Percentiles rank a stretch among this genome's conserved stretches.
Evolutionary conservation across 2,888 invertebrate species (phyloP).

Genomic region (Linyphia triangularis): DNA sequence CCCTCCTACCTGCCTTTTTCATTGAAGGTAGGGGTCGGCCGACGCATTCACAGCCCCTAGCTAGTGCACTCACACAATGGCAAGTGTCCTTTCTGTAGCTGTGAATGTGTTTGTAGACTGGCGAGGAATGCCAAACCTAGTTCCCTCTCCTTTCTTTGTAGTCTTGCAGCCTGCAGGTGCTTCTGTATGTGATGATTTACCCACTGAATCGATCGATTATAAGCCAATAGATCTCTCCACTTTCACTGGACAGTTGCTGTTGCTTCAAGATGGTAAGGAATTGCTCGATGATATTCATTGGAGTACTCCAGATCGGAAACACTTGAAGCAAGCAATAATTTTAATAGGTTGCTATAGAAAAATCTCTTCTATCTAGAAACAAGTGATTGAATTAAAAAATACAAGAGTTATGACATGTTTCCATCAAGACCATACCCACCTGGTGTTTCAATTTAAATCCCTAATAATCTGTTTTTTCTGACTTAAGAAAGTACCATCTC

Average conservation of each 20-base stretch:
- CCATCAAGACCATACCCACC: no score
- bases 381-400: no score
- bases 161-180: constrained; percentile 14
- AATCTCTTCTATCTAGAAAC: no score
- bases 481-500: no score
- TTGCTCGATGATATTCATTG: no score
- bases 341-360: no score
- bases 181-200: constrained; percentile 11
- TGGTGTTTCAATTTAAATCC: no score
- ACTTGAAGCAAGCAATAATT: no score
- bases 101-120: constrained; percentile 5
- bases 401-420: no score
- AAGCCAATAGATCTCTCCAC: not conserved
- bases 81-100: constrained; percentile 1
- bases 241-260: not conserved
- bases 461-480: no score
- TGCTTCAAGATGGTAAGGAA: no score
- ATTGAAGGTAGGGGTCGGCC: constrained; percentile 5
- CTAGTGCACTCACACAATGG: constrained; percentile 35
- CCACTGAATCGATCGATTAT: constrained; percentile 22
- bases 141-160: not conserved
- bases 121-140: constrained; percentile 7
- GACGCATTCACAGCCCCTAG: not conserved
- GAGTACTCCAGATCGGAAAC: no score
- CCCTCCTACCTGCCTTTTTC: constrained; percentile 11